Percentiles rank a stretch among this genome's conserved stretches.
Evolutionary conservation across 2,888 invertebrate species (phyloP).

Genomic region (Oxystoma pomonae): DNA sequence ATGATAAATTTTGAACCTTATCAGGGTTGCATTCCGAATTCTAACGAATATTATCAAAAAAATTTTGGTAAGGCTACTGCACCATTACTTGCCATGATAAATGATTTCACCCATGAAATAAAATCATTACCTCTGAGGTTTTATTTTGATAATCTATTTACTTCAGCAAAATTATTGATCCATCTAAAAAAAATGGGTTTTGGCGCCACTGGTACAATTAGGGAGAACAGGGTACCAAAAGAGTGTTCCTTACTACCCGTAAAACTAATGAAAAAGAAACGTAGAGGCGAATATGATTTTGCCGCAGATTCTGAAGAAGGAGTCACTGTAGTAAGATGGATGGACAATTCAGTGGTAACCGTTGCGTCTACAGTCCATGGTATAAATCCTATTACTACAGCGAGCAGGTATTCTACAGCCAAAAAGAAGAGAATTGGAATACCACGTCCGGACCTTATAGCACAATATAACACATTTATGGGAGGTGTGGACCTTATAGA

Average conservation of each 20-base stretch:
- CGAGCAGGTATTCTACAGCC: slow-evolving; percentile 6
- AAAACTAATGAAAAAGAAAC: slow-evolving; percentile 14
- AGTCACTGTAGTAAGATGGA: slow-evolving; percentile 10
- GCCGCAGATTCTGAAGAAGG: neutral
- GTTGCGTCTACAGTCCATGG: slow-evolving; percentile 11
- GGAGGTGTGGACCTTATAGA: slow-evolving; percentile 29
- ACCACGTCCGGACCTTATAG: slow-evolving; percentile 22
- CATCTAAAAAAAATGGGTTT: slow-evolving; percentile 8
- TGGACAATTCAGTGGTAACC: slow-evolving; percentile 15
- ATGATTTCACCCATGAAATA: slow-evolving; percentile 3
- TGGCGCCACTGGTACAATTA: slow-evolving; percentile 13
- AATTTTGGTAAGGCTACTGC: slow-evolving; percentile 15
- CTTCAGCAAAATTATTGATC: slow-evolving; percentile 9
- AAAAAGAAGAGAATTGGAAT: slow-evolving; percentile 15
- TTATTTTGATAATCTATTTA: slow-evolving; percentile 19
- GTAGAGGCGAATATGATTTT: slow-evolving; percentile 13
- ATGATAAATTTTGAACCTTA: slow-evolving; percentile 26
- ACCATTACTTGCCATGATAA: slow-evolving; percentile 4
- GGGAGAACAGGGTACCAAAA: slow-evolving; percentile 10
- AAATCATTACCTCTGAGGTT: slow-evolving; percentile 6
- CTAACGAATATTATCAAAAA: slow-evolving; percentile 14
- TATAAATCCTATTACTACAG: slow-evolving; percentile 8
- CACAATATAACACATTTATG: slow-evolving; percentile 29
- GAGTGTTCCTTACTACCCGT: slow-evolving; percentile 7
- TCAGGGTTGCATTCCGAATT: slow-evolving; percentile 19